Evolutionary conservation across 2,113 vertebrate species (phyloP).

Genomic region (Dipodomys spectabilis): DNA sequence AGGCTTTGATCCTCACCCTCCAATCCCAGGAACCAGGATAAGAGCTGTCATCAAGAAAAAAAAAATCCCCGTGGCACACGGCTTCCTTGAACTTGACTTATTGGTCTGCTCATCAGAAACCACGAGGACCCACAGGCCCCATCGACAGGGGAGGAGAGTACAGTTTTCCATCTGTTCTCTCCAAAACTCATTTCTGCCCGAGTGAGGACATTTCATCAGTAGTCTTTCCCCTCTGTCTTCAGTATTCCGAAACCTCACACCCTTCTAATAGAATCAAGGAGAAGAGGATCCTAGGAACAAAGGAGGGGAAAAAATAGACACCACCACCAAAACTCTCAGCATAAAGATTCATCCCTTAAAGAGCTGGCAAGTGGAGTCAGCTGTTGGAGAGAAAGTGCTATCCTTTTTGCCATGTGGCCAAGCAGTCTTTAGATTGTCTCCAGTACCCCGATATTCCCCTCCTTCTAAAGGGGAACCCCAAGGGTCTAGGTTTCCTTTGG

Average conservation of each 20-base stretch:
- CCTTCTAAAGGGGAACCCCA: not conserved
- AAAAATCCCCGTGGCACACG: not conserved
- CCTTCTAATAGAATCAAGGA: not conserved
- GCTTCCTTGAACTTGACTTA: slow-evolving; percentile 53
- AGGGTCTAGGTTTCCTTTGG: not conserved
- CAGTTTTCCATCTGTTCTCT: slow-evolving; percentile 70
- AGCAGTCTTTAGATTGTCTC: not conserved
- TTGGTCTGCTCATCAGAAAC: slow-evolving; percentile 47
- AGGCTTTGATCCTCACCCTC: not conserved
- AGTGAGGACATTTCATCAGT: slow-evolving; percentile 63
- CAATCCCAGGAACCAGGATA: not conserved
- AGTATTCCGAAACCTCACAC: slow-evolving; percentile 6
- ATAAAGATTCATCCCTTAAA: not conserved
- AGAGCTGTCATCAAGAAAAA: not conserved
- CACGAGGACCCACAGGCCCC: not conserved
- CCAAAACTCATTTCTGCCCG: slow-evolving; percentile 67
- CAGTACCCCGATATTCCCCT: not conserved
- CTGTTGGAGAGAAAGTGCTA: not conserved
- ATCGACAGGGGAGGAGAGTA: slow-evolving; percentile 12
- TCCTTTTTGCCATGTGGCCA: not conserved
- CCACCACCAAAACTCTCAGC: not conserved
- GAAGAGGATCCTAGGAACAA: not conserved
- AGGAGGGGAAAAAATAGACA: too few species aligned
- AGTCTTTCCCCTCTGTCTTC: slow-evolving; percentile 6
- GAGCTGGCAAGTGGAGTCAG: not conserved